Percentiles rank a stretch among this genome's conserved stretches.
phyloP scores from a whole-genome alignment of 2,888 invertebrate species.

The Punctoribates punctum region DNA sequence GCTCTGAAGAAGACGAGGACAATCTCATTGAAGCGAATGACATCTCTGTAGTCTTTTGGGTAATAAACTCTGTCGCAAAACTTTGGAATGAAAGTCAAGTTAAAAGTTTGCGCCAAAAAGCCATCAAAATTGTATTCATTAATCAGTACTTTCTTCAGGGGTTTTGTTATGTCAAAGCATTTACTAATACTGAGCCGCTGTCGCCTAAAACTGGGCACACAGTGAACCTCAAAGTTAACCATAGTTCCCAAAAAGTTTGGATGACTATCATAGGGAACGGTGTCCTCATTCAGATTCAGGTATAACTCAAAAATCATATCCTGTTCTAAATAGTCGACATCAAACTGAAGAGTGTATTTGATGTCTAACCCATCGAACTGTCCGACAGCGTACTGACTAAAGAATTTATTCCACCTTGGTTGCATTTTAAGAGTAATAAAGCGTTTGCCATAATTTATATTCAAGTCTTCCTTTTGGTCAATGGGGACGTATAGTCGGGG shows the following conservation, averaged over 20 bases:
- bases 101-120: not conserved
- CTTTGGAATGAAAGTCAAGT: not conserved
- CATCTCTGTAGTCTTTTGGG: not conserved
- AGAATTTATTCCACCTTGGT: not conserved
- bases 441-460: not conserved
- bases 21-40: not conserved
- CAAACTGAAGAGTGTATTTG: conserved; percentile 7
- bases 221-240: not conserved
- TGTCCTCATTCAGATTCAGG: not conserved
- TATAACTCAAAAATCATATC: not conserved
- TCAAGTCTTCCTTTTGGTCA: not conserved
- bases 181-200: not conserved
- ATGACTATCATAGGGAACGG: not conserved
- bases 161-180: not conserved
- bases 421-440: not conserved
- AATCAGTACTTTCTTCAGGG: not conserved
- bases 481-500: not conserved
- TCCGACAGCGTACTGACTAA: not conserved
- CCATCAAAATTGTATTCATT: conserved; percentile 8
- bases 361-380: not conserved
- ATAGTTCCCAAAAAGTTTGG: conserved; percentile 7
- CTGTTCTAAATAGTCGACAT: not conserved
- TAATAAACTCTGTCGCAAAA: conserved; percentile 1
- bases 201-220: not conserved
- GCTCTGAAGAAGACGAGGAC: not conserved